A percentile compares a stretch with the other conserved stretches of the same genome.
These are phyloP conservation scores for Cheilosia urbana DNA, from an alignment of 2,888 invertebrate species.

Conservation along the genomic window DNA sequence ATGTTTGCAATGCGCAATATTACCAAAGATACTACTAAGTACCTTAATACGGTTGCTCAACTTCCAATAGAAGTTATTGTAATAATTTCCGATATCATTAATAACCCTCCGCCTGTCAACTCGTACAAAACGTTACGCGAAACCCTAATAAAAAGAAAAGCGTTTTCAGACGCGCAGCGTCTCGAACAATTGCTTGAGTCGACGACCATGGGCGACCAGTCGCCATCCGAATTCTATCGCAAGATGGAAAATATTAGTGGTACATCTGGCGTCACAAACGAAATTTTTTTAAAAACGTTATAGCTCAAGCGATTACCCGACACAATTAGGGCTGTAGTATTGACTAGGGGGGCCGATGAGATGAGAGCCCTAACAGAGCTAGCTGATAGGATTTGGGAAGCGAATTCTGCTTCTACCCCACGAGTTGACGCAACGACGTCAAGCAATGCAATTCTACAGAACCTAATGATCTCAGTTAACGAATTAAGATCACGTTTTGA, in stretches of 20 bases:
- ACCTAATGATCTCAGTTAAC: constrained; percentile 3
- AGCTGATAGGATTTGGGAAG: background rate
- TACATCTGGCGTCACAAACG: background rate
- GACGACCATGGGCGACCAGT: background rate
- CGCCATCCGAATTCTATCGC: constrained; percentile 1
- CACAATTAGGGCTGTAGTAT: background rate
- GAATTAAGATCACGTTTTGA: background rate
- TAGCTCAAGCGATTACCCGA: background rate
- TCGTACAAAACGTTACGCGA: too few species aligned
- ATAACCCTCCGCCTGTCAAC: too few species aligned
- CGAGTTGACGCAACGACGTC: background rate
- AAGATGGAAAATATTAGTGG: background rate
- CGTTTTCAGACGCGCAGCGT: background rate
- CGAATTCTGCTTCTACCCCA: background rate
- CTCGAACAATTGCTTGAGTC: constrained; percentile 2
- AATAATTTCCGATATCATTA: too few species aligned
- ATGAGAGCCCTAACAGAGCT: background rate
- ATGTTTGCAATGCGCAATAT: too few species aligned
- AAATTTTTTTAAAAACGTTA: background rate
- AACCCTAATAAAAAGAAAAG: background rate
- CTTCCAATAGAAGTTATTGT: background rate
- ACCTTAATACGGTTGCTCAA: too few species aligned
- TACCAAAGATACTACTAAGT: too few species aligned
- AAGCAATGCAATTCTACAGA: background rate
- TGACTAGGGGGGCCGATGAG: background rate